Percentiles rank a stretch among this genome's conserved stretches.
These are phyloP conservation scores for Campoplex nolae DNA, from an alignment of 2,888 invertebrate genomes.

Conservation along the genomic window DNA sequence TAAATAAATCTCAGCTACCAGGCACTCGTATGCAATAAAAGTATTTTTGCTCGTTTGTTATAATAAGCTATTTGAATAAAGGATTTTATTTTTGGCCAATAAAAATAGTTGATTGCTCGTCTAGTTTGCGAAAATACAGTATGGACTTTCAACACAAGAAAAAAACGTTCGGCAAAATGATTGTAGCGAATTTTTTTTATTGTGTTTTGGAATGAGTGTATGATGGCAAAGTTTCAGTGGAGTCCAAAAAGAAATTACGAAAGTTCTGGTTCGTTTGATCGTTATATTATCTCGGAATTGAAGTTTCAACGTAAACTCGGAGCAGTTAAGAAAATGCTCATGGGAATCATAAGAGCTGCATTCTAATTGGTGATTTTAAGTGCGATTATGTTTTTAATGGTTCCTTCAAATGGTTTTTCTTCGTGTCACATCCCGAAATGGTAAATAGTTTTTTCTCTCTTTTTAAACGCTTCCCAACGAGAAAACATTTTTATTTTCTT, in stretches of 20 bases:
- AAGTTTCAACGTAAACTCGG: conserved; percentile 2
- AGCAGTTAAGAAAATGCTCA: conserved; percentile 24
- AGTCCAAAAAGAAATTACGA: background rate
- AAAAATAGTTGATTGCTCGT: background rate
- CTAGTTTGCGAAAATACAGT: background rate
- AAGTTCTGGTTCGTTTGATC: background rate
- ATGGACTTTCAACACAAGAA: background rate
- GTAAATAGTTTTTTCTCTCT: background rate
- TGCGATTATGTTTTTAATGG: background rate
- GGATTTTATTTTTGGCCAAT: background rate
- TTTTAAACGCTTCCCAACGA: background rate
- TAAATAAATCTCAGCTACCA: background rate
- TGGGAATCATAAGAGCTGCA: background rate
- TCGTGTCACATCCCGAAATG: background rate
- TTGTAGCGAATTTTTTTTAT: background rate
- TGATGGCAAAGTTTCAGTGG: background rate
- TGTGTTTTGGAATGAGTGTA: background rate
- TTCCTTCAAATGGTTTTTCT: background rate
- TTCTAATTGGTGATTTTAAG: conserved; percentile 2
- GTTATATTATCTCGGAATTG: background rate
- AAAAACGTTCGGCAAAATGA: background rate
- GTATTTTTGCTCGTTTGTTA: conserved; percentile 17
- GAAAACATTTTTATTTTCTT: conserved; percentile 1
- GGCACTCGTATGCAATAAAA: background rate
- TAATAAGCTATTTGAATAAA: background rate